These are phyloP conservation scores for Podiceps cristatus DNA, from an alignment of 2,113 vertebrate species.

Conservation along the genomic window DNA sequence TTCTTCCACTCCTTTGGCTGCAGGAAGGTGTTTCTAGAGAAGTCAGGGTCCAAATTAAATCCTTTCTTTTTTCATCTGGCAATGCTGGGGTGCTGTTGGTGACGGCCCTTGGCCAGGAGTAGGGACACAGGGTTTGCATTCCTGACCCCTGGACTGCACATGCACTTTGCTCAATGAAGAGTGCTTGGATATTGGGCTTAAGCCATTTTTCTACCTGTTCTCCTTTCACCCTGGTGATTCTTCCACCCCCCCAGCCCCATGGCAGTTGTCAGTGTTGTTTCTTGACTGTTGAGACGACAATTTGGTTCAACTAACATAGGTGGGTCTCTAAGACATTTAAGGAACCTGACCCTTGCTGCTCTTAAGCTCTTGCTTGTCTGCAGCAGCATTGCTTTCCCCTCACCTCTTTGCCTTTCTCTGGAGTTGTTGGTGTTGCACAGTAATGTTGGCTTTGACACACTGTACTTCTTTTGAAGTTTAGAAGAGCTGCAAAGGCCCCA, in stretches of 20 bases:
- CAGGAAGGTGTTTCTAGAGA: background rate
- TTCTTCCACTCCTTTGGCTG: background rate
- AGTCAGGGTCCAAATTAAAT: background rate
- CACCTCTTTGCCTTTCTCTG: background rate
- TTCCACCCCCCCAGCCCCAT: background rate
- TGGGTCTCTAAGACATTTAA: background rate
- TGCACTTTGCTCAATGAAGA: background rate
- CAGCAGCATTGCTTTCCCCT: background rate
- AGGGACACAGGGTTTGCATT: background rate
- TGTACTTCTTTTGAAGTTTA: background rate
- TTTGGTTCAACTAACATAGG: background rate
- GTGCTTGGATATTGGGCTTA: background rate
- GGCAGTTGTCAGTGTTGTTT: background rate
- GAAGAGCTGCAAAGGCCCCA: background rate
- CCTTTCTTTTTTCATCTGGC: background rate
- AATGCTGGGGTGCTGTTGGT: background rate
- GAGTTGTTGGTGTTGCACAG: background rate
- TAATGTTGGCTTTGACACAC: background rate
- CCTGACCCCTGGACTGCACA: background rate
- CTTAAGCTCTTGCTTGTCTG: background rate
- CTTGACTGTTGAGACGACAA: background rate
- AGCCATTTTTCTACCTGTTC: background rate
- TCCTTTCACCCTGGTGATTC: background rate
- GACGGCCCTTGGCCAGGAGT: too few species aligned
- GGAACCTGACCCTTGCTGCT: background rate